Percentiles rank a stretch among this genome's conserved stretches.
phyloP scores from a whole-genome alignment of 2,113 vertebrate species.

The Leiothrix lutea region DNA sequence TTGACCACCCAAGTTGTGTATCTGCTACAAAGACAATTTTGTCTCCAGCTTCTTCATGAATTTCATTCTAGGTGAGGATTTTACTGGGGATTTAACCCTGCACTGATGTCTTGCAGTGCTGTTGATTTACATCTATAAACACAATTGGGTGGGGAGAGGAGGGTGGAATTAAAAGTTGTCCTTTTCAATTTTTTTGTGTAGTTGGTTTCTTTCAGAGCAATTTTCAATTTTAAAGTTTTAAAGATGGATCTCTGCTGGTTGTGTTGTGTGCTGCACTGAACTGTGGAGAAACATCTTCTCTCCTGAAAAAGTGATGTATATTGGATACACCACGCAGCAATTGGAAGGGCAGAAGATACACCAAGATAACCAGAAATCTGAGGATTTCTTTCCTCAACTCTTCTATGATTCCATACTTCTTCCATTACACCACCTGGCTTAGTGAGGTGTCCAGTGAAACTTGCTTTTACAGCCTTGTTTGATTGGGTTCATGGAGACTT shows the following conservation, averaged over 20 bases:
- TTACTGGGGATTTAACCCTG: background rate
- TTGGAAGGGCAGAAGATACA: background rate
- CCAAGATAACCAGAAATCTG: background rate
- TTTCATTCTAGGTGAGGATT: background rate
- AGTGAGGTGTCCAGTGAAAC: background rate
- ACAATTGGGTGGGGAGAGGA: accelerated
- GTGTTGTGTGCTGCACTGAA: background rate
- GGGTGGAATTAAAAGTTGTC: background rate
- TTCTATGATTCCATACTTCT: background rate
- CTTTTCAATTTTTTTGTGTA: background rate
- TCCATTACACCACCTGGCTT: background rate
- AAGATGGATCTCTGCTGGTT: background rate
- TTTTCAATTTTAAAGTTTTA: background rate
- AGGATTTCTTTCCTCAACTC: background rate
- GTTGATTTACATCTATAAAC: background rate
- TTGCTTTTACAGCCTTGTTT: background rate
- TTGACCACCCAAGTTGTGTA: background rate
- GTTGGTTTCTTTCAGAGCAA: background rate
- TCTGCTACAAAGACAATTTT: background rate
- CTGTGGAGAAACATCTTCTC: background rate
- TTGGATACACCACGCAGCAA: background rate
- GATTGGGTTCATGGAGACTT: background rate
- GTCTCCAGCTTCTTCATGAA: background rate
- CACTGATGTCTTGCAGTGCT: background rate
- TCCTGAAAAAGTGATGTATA: accelerated